phyloP scores from a whole-genome alignment of 2,113 vertebrate genomes.

The Scomber colias region DNA sequence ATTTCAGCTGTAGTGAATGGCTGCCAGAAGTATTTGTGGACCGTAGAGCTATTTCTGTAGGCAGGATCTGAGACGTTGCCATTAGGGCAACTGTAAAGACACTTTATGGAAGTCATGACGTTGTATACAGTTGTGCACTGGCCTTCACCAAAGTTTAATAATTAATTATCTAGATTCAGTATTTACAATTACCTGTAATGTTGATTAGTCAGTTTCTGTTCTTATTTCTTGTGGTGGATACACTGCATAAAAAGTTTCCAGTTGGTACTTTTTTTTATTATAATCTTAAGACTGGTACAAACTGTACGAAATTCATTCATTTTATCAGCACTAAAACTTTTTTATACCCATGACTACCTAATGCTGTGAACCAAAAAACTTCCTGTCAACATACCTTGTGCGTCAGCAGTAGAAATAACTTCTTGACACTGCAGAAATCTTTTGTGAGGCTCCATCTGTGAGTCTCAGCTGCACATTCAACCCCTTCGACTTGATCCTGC shows the following conservation, averaged over 20 bases:
- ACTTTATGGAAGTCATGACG: slow-evolving; percentile 50
- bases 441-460: slow-evolving; percentile 39
- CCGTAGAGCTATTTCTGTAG: slow-evolving; percentile 74
- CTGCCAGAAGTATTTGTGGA: slow-evolving; percentile 79
- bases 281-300: not conserved
- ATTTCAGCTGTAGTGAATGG: slow-evolving; percentile 69
- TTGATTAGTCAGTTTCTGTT: not conserved
- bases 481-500: slow-evolving; percentile 33
- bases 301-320: not conserved
- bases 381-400: slow-evolving; percentile 32
- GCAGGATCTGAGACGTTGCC: slow-evolving; percentile 42
- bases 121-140: not conserved
- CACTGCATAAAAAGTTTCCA: not conserved
- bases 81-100: slow-evolving; percentile 64
- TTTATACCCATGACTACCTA: slow-evolving; percentile 44
- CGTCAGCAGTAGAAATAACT: slow-evolving; percentile 50
- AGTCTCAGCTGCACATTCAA: slow-evolving; percentile 32
- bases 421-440: slow-evolving; percentile 32
- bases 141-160: not conserved
- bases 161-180: not conserved
- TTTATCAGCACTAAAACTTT: slow-evolving; percentile 43
- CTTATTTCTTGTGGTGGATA: not conserved
- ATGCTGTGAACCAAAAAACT: slow-evolving; percentile 6
- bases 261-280: not conserved
- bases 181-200: no score